Conservation (phyloP, 2,113 vertebrate species). For the Picathartes gymnocephalus region DNA sequence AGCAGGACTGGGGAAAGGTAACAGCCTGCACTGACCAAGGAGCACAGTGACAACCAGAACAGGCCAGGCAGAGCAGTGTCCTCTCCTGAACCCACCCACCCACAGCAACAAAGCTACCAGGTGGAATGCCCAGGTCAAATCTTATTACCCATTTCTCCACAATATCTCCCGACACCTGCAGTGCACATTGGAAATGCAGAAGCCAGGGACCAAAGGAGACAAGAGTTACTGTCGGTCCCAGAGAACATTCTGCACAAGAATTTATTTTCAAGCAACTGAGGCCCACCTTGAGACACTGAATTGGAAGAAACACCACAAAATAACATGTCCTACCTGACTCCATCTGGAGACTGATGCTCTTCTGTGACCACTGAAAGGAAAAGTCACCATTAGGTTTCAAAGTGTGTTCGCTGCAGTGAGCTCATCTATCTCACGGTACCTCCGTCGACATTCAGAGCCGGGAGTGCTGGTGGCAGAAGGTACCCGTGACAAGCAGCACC, state of each 20-base stretch:
- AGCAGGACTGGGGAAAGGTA: not conserved
- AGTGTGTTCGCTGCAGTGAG: not conserved
- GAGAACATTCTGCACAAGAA: not conserved
- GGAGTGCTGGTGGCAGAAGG: conserved; percentile 2
- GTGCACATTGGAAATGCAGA: not conserved
- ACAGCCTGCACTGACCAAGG: not conserved
- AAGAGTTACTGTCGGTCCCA: not conserved
- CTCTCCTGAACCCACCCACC: not conserved
- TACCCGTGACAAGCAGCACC: not conserved
- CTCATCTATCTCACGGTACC: not conserved
- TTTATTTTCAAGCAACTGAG: not conserved
- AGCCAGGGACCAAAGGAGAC: not conserved
- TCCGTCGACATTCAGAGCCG: not conserved
- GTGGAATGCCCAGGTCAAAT: not conserved
- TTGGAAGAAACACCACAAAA: not conserved
- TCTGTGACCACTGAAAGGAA: conserved; percentile 72
- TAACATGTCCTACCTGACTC: conserved; percentile 67
- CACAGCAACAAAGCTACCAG: not conserved
- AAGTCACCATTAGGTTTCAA: conserved; percentile 43
- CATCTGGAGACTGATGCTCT: conserved; percentile 68
- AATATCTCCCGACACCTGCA: not conserved
- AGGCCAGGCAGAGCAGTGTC: not conserved
- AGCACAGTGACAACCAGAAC: not conserved
- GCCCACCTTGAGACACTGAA: not conserved
- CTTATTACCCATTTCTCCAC: not conserved